phyloP scores from a whole-genome alignment of 1,140 invertebrate genomes.

The Drosophila kanapiae region DNA sequence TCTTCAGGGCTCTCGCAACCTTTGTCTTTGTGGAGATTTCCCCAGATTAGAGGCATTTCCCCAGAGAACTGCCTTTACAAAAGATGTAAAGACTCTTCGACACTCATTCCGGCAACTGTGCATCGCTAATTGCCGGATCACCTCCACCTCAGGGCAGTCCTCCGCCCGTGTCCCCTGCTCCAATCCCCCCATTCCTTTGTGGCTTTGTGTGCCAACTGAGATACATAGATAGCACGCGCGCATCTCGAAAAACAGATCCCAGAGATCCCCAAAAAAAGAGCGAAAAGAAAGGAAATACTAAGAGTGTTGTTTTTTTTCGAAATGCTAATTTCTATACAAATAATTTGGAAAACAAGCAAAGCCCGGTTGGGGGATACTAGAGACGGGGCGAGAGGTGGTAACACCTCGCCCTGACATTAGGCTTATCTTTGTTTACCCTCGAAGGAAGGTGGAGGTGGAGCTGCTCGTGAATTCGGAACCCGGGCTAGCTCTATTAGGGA shows the following conservation, averaged over 20 bases:
- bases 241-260: constrained; percentile 24
- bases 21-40: not conserved
- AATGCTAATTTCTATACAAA: constrained; percentile 80
- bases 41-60: not conserved
- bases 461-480: not conserved
- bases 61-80: not conserved
- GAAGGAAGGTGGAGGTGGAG: constrained; percentile 23
- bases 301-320: constrained; percentile 49
- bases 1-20: not conserved
- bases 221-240: constrained; percentile 64
- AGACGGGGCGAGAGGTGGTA: constrained; percentile 22
- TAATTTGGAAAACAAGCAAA: constrained; percentile 66
- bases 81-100: constrained; percentile 28
- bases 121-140: constrained; percentile 74
- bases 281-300: constrained; percentile 39
- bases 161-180: not conserved
- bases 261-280: constrained; percentile 36
- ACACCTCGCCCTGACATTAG: constrained; percentile 61
- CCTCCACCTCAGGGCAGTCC: constrained; percentile 21
- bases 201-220: constrained; percentile 52
- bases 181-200: constrained; percentile 15
- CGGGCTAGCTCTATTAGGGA: constrained; percentile 10
- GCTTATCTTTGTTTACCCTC: constrained; percentile 68
- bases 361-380: not conserved
- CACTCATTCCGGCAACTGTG: constrained; percentile 16